phyloP scores from a whole-genome alignment of 2,888 invertebrate species.

The Patella ulyssiponensis region DNA sequence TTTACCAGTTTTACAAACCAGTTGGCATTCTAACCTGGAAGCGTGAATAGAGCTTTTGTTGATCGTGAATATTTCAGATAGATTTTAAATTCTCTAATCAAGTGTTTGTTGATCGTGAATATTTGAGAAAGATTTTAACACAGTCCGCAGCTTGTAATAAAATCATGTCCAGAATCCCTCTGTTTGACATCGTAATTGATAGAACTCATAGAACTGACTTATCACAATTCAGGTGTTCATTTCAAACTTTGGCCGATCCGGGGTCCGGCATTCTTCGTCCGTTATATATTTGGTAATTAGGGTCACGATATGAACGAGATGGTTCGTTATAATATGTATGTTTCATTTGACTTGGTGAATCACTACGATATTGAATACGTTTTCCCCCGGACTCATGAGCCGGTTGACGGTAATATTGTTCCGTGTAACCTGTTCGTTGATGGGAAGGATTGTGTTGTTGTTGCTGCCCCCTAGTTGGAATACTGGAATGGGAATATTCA shows the following conservation, averaged over 20 bases:
- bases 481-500: slow-evolving; percentile 14
- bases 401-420: neutral
- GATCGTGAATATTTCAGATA: no score
- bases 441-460: neutral
- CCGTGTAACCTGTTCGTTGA: neutral
- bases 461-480: neutral
- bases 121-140: no score
- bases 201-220: neutral
- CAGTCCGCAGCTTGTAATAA: no score
- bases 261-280: slow-evolving; percentile 54
- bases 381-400: neutral
- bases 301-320: slow-evolving; percentile 51
- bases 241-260: slow-evolving; percentile 63
- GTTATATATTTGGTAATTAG: slow-evolving; percentile 48
- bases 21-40: no score
- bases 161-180: no score
- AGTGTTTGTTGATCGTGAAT: no score
- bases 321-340: slow-evolving; percentile 45
- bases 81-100: no score
- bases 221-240: no score
- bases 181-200: no score
- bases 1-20: no score
- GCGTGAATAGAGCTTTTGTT: no score
- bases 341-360: slow-evolving; percentile 8
- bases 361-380: neutral